Evolutionary conservation across 2,888 invertebrate genomes (phyloP), one percentile per base, ranked within the genome.

Genomic region (Phrixothrix hirtus): DNA sequence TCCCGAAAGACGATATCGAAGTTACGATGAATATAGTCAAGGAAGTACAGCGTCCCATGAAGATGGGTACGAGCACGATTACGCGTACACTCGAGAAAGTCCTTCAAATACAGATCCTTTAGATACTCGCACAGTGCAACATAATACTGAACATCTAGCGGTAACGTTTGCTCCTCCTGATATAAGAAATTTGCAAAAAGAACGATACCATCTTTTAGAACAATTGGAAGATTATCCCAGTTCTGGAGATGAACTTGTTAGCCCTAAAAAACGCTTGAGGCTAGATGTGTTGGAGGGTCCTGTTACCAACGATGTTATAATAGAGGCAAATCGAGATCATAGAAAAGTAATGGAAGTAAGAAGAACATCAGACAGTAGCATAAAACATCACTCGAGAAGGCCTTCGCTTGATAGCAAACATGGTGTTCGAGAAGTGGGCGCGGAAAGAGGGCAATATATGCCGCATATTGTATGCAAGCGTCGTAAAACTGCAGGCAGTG

Each of bases 11-110:
- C 77, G 83, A 62, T 80, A 82, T 73, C 83, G 85, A 50, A 84
- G 80, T 69, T 84, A 83, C 69, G 88, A 88, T 67, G 84, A 92
- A 77, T 86, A 86, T 79, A 82, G 88, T 75, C 83, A 85, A 76
- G 79, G 89, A 65, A 84, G 84, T 54, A 81, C 79, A 15, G 82
- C 84, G 2, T 83, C 83, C 16, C 85, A 84, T 67, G 87, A 86
- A 58, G 87, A 89, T 49, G 75, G 74, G 37, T 56, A 52, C 32
- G 56, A 75, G 42, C 73, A 74, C 36, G 77, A 77, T 48, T 78
- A 76, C 56, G 73, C 73, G 16, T 78, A 78, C 58, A 72, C 75
- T 52, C 71, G 74, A 52, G 76, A 78, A 36, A 77, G 77, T 45
- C 77, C 78, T 5, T 72, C 75, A 16, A 75, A 77, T 47, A 64